Evolutionary conservation across 2,113 vertebrate species (phyloP), one percentile per base, ranked within the genome.

Genomic region (Acinonyx jubatus): DNA sequence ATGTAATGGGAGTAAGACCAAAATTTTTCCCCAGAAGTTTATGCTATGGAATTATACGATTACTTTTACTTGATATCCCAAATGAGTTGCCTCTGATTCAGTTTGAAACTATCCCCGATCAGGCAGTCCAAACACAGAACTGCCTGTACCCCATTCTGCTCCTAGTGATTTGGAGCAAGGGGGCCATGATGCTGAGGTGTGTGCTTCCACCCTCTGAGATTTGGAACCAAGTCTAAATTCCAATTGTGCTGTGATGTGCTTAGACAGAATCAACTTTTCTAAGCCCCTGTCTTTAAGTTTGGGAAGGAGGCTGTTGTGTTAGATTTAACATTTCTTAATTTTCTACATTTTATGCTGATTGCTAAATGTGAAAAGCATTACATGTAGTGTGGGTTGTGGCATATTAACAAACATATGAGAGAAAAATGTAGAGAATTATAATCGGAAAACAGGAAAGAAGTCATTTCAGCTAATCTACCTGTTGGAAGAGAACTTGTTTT

Each of bases 331-430:
- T 57, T 81, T 86, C 16, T n/a, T 83, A n/a, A 29, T 93, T 78
- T 81, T 81, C 14, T 71, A 1, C 7, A 63, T 27, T 79, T 97
- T 65, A 7, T 19, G 23, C 45, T 71, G 57, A 81, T 90, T 78
- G 29, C 33, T 91, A 80, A 73, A 18, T 87, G 86, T 33, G 74
- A 87, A 41, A 91, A 80, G 65, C 61, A n/a, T 31, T 45, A 31
- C 27, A 71, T 68, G 21, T 4, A 78, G 10, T 1, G 23, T 55
- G 23, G 23, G 4, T 69, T 81, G 31, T 83, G 41, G 1, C 29
- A 36, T 91, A 45, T 48, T 94, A 63, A 25, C 57, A 86, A 89
- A 74, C 92, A 45, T 38, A 78, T 80, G 48, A 61, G 48, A 80
- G 80, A 61, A 57, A 90, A 69, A 61, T 21, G 12, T 52, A 29